Evolutionary conservation across 1,140 invertebrate genomes (phyloP), one percentile per base, ranked within the genome.

Genomic region (Heliothis virescens): DNA sequence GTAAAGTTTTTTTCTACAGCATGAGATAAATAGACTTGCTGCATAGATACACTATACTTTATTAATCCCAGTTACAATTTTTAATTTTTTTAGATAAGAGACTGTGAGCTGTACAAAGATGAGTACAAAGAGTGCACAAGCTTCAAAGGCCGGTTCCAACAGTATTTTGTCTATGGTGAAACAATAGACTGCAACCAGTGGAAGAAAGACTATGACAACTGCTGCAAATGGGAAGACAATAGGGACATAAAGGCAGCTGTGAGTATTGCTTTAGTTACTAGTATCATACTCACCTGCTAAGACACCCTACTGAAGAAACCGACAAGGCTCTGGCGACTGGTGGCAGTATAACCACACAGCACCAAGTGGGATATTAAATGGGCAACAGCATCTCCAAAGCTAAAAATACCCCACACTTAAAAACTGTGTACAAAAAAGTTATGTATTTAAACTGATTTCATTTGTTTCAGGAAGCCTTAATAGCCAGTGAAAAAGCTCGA

Each of bases 111-210:
- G 3, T 98, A 98, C 89, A 95, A 97, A 83, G 97, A 97, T 76
- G 98, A 98, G 95, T 98, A 97, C 85, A 95, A 95, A 47, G 97
- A 98, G 79, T 98, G 98, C 88, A 96, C 87, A 76, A 96, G 97
- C 82, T 94, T 97, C 13, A 96, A 94, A 92, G 97, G 95, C 12
- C 95, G 97, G 82, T 98, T 98, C 90, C 96, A 99, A 90, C 98
- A 99, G 91, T 97, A 98, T 88, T 99, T 98, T 89, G 96, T 98
- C 60, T 95, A 95, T 93, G 98, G 98, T 3, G 91, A 97, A 86
- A 90, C 90, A 2, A 55, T 95, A 41, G 96, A 98, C 87, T 99
- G 98, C 87, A 92, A 92, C 2, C 96, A 97, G 81, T 98, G 98
- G 98, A 96, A 97, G 87, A 95, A 89, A 59, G 98, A 98, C 92